Base-by-base conservation (phyloP, 2,888 invertebrate species). In the Heteromurus nitidus region DNA sequence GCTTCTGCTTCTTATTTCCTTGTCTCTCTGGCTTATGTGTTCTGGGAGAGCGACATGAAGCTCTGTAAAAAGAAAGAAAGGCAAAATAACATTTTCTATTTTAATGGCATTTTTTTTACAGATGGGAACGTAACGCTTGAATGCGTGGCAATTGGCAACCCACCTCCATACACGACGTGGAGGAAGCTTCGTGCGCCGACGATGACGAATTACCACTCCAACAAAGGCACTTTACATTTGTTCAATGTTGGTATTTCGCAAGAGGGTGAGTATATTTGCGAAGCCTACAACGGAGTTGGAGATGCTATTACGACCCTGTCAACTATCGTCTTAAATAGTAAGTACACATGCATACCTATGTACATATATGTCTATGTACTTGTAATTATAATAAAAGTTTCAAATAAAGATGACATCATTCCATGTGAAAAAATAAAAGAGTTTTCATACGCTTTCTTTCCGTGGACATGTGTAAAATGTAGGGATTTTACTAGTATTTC, bases 181-280 rank as follows among this genome's bases (percentile, higher is more conserved):
- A 91, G 91, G 62, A 93, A 92, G 87, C 75, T 87, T 50, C 82
- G 86, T 42, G 82, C 85, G 16, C 83, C 87, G 28, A 64, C 82
- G 36, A 83, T 84, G 80, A 81, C 84, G 55, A 85, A 85, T 81
- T 82, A 80, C 50, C 80, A 82, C 47, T 79, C 86, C 1, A 80
- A 69, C 70, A 90, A 92, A 42, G 92, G 92, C 65, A 89, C 90
- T 2, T 88, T 93, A 55, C 91, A 92, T 0, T 91, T 94, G 62
- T 88, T 89, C 20, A 91, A 93, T 87, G 91, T 93, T 0, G 91
- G 90, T 31, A 90, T 91, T 0, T 89, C 90, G 11, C 94, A 94
- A 88, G 92, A 94, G 89, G 96, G 96, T 1, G 91, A 93, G 1
- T 96, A 96, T 88, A 92, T 94, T 16, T 97, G 96, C 88, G 91